A percentile compares a stretch with the other conserved stretches of the same genome.
phyloP scores from a whole-genome alignment of 2,797 vertebrate species.

The Lophius americanus region DNA sequence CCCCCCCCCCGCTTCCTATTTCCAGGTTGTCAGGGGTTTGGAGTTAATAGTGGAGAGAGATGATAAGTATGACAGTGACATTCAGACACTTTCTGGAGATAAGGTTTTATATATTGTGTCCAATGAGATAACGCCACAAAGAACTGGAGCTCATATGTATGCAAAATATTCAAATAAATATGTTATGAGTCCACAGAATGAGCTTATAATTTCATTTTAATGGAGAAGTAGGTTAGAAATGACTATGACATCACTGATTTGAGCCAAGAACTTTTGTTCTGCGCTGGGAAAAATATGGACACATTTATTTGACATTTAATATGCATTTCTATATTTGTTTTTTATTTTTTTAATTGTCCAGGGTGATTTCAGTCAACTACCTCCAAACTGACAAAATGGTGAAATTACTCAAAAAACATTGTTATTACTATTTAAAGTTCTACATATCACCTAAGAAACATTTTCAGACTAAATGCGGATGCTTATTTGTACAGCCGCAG shows the following conservation, averaged over 20 bases:
- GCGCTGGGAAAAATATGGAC: conserved; percentile 12
- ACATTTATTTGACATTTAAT: conserved; percentile 7
- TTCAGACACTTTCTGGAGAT: conserved; percentile 44
- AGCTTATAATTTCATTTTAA: conserved; percentile 47
- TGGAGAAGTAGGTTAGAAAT: conserved; percentile 54
- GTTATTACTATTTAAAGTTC: background rate
- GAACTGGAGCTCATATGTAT: conserved; percentile 42
- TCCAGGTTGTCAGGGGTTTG: conserved; percentile 26
- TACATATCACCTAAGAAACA: background rate
- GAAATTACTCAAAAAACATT: background rate
- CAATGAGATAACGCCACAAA: conserved; percentile 39
- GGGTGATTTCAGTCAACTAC: conserved; percentile 11
- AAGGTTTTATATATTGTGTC: conserved; percentile 49
- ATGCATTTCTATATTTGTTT: too few relatives aligned
- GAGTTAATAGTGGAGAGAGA: conserved; percentile 24
- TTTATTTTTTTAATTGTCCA: background rate
- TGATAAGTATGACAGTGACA: conserved; percentile 37
- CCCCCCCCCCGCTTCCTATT: conserved; percentile 16
- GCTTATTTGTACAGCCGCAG: conserved; percentile 32
- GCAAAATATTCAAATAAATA: conserved; percentile 57
- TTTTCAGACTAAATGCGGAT: conserved; percentile 32
- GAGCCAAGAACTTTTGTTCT: conserved; percentile 27
- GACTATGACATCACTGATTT: conserved; percentile 36
- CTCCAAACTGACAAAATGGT: background rate
- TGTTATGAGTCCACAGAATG: conserved; percentile 56